phyloP scores from a whole-genome alignment of 64 coral and sea anemone genomes.

The Trachythela sp. region DNA sequence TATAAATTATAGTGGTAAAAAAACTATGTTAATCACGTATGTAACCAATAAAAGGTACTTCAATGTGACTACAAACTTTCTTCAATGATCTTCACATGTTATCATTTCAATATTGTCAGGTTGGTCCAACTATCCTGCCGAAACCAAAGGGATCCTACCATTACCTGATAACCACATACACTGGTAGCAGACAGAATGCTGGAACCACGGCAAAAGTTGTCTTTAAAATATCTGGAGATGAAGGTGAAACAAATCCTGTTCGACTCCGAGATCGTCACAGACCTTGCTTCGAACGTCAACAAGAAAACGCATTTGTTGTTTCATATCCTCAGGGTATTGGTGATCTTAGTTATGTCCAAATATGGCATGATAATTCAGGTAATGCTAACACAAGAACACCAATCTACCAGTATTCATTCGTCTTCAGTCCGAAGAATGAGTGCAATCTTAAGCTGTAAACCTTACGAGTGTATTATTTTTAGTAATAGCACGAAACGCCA shows the following conservation, averaged over 20 bases:
- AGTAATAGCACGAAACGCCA: no score
- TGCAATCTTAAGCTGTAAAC: no score
- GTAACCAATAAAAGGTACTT: no score
- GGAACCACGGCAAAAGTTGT: constrained; percentile 79
- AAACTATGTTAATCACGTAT: no score
- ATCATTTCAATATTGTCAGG: background rate
- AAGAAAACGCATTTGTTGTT: constrained; percentile 74
- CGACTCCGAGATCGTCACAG: constrained; percentile 58
- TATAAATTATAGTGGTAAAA: no score
- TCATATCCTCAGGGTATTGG: constrained; percentile 55
- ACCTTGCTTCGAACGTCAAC: constrained; percentile 67
- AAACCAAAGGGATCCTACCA: constrained; percentile 6
- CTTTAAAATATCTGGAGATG: constrained; percentile 68
- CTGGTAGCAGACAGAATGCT: constrained; percentile 66
- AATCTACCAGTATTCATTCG: background rate
- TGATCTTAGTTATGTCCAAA: constrained; percentile 53
- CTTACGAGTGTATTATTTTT: no score
- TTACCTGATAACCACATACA: constrained; percentile 73
- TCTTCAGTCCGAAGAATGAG: no score
- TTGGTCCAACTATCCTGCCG: background rate
- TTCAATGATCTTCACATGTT: background rate
- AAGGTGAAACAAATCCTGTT: constrained; percentile 60
- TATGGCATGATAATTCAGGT: constrained; percentile 95
- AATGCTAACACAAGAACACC: background rate
- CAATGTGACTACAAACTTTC: no score